Percentiles rank a stretch among this genome's conserved stretches.
phyloP scores from a whole-genome alignment of 2,888 invertebrate species.

The Nycteola revayana region DNA sequence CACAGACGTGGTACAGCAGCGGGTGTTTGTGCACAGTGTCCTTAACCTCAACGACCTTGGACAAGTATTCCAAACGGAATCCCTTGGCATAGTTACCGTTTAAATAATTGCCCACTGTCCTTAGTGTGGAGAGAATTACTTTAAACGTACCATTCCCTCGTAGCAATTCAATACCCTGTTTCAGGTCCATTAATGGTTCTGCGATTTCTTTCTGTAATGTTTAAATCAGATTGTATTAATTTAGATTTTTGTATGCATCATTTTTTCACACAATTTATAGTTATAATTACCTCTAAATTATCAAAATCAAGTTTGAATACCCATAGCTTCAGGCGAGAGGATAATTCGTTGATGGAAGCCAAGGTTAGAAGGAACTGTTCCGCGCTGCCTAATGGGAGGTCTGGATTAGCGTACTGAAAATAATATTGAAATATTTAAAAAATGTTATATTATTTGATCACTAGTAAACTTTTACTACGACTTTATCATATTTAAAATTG shows the following conservation, averaged over 20 bases:
- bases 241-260: too few relatives aligned
- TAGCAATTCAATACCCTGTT: conserved; percentile 96
- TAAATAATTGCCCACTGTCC: conserved; percentile 97
- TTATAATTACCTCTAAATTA: conserved; percentile 95
- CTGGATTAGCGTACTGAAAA: conserved; percentile 89
- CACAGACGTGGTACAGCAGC: conserved; percentile 97
- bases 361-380: conserved; percentile 99
- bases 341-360: conserved; percentile 96
- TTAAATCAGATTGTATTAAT: background rate
- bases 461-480: too few relatives aligned
- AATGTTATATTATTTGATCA: too few relatives aligned
- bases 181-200: conserved; percentile 99
- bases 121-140: conserved; percentile 94
- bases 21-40: conserved; percentile 99
- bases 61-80: conserved; percentile 98
- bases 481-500: too few relatives aligned
- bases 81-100: conserved; percentile 97
- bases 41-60: conserved; percentile 99
- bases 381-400: conserved; percentile 95
- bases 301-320: conserved; percentile 99
- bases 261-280: too few relatives aligned
- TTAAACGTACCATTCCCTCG: conserved; percentile 96
- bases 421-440: too few relatives aligned
- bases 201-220: conserved; percentile 92
- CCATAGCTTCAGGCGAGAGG: conserved; percentile 97